Evolutionary conservation across 2,797 vertebrate species (phyloP).

Genomic region (Cygnus olor): DNA sequence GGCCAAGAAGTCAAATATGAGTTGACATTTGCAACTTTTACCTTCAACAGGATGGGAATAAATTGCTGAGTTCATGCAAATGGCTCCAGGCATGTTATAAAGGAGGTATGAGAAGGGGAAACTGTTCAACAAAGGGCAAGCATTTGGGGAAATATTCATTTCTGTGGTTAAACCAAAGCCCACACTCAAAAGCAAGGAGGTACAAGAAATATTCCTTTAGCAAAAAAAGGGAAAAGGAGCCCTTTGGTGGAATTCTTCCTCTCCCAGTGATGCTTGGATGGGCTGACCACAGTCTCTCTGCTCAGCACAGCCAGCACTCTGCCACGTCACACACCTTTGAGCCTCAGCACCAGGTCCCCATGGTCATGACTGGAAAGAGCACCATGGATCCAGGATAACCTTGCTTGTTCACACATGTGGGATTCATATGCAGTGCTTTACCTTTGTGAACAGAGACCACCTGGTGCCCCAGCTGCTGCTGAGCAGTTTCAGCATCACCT

Average conservation of each 20-base stretch:
- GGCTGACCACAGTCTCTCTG: background rate
- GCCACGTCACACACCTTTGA: background rate
- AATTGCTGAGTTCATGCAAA: background rate
- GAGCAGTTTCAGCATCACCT: rapidly evolving
- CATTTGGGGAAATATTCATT: background rate
- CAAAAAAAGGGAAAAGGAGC: background rate
- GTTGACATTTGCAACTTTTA: background rate
- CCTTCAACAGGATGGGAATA: background rate
- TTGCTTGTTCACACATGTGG: background rate
- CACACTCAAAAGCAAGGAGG: background rate
- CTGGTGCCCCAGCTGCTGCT: background rate
- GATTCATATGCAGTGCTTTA: background rate
- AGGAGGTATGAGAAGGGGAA: background rate
- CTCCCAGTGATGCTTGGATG: background rate
- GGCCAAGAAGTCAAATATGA: background rate
- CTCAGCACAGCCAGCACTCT: background rate
- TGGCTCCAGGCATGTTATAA: background rate
- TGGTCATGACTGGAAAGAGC: background rate
- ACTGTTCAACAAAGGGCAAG: background rate
- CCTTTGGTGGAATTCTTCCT: background rate
- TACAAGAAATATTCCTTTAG: background rate
- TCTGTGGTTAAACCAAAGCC: background rate
- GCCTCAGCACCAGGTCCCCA: background rate
- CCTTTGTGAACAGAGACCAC: background rate
- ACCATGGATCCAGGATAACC: background rate